Evolutionary conservation across 2,797 vertebrate genomes (phyloP).

Genomic region (Chloroceryle inda): DNA sequence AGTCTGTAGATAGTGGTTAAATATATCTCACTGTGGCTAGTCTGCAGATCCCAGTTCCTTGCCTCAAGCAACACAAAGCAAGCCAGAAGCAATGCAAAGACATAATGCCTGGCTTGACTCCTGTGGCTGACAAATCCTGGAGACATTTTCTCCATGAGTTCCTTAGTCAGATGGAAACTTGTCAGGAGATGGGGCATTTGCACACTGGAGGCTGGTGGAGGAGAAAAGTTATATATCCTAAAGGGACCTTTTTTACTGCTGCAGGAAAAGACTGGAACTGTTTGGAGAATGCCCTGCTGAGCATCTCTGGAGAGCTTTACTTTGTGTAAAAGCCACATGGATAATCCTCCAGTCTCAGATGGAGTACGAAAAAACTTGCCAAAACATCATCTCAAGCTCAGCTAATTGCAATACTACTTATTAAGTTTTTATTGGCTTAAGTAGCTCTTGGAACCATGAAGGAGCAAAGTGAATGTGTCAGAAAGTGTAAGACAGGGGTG

Average conservation of each 20-base stretch:
- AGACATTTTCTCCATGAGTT: neutral
- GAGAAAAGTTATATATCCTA: neutral
- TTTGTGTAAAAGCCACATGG: neutral
- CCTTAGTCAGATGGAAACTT: neutral
- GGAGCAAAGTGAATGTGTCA: neutral
- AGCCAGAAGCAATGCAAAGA: neutral
- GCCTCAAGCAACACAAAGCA: neutral
- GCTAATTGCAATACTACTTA: neutral
- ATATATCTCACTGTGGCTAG: neutral
- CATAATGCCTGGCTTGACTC: neutral
- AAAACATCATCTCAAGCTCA: neutral
- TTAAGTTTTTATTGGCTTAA: neutral
- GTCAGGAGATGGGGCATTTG: neutral
- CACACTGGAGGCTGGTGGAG: neutral
- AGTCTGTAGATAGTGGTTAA: slow-evolving; percentile 9
- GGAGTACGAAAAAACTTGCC: neutral
- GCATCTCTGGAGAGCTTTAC: neutral
- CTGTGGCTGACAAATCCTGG: neutral
- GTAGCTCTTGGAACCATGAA: neutral
- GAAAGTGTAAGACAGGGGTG: neutral
- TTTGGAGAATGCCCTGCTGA: neutral
- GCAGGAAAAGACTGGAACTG: neutral
- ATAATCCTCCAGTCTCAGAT: neutral
- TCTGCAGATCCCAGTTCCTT: neutral
- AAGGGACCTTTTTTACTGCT: neutral